Percentiles rank a stretch among this genome's conserved stretches.
phyloP scores from a whole-genome alignment of 2,888 invertebrate species.

The Rhyacophila evoluta region DNA sequence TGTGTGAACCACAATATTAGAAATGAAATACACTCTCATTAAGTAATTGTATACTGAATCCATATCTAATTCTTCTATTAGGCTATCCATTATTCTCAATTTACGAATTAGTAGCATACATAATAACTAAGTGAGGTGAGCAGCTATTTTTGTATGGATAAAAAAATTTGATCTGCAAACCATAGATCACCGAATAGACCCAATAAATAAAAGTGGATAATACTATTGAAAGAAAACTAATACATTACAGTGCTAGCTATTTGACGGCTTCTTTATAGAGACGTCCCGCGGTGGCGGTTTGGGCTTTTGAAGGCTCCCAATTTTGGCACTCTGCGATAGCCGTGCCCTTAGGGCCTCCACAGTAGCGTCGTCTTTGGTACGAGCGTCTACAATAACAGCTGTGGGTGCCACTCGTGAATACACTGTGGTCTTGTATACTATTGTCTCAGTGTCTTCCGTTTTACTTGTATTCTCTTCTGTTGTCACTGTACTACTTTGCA shows the following conservation, averaged over 20 bases:
- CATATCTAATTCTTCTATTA: too few species aligned
- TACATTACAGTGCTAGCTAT: constrained; percentile 12
- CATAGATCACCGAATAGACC: background rate
- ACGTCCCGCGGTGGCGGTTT: constrained; percentile 42
- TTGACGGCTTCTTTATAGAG: constrained; percentile 23
- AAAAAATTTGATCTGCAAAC: background rate
- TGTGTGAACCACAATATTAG: too few species aligned
- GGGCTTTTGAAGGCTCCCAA: background rate
- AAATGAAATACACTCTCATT: too few species aligned
- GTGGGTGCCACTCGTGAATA: constrained; percentile 28
- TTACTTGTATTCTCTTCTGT: constrained; percentile 25
- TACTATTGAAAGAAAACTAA: constrained; percentile 16
- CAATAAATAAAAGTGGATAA: background rate
- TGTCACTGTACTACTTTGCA: constrained; percentile 32
- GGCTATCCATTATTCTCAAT: too few species aligned
- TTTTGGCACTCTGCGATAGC: background rate
- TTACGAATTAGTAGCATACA: too few species aligned
- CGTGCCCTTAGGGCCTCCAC: constrained; percentile 28
- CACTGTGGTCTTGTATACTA: constrained; percentile 51
- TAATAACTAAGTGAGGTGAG: too few species aligned
- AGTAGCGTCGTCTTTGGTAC: background rate
- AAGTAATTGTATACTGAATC: too few species aligned
- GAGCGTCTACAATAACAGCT: constrained; percentile 23
- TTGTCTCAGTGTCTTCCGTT: constrained; percentile 40
- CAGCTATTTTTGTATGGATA: too few species aligned